A percentile compares a stretch with the other conserved stretches of the same genome.
These are phyloP conservation scores for Chionoecetes opilio DNA, from an alignment of 1,140 invertebrate species.

Conservation along the genomic window DNA sequence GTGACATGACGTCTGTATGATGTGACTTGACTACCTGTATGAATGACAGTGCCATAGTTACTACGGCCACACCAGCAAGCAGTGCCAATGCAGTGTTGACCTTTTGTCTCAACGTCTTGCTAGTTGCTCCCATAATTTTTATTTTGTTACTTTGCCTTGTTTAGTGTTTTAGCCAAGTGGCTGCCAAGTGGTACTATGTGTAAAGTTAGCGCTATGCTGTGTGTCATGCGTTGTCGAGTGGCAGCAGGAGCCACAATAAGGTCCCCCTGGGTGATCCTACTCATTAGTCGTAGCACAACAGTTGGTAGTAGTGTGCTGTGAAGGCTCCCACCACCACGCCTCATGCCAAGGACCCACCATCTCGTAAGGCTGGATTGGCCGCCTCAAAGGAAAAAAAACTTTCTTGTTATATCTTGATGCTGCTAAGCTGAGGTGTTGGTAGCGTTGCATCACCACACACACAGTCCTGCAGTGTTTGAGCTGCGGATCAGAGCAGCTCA, in stretches of 20 bases:
- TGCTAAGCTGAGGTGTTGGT: background rate
- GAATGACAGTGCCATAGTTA: slow-evolving; percentile 77
- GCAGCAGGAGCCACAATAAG: slow-evolving; percentile 66
- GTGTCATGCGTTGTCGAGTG: slow-evolving; percentile 74
- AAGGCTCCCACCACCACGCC: slow-evolving; percentile 5
- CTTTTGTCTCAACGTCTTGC: slow-evolving; percentile 74
- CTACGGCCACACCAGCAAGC: slow-evolving; percentile 72
- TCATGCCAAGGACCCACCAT: slow-evolving; percentile 23
- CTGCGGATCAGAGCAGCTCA: background rate
- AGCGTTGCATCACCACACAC: background rate
- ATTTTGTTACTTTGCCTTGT: slow-evolving; percentile 78
- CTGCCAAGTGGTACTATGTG: slow-evolving; percentile 79
- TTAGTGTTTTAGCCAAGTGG: slow-evolving; percentile 76
- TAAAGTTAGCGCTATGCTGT: slow-evolving; percentile 76
- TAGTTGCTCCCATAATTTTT: slow-evolving; percentile 75
- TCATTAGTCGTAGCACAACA: slow-evolving; percentile 71
- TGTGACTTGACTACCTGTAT: slow-evolving; percentile 72
- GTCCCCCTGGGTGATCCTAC: slow-evolving; percentile 58
- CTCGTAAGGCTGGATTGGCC: background rate
- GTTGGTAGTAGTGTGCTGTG: slow-evolving; percentile 54
- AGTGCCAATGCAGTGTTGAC: slow-evolving; percentile 76
- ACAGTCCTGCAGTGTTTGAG: background rate
- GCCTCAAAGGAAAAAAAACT: background rate
- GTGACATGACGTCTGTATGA: slow-evolving; percentile 62
- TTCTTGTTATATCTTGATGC: background rate